These are phyloP conservation scores for Morpho achilles DNA, from an alignment of 2,888 invertebrate genomes.

Conservation along the genomic window DNA sequence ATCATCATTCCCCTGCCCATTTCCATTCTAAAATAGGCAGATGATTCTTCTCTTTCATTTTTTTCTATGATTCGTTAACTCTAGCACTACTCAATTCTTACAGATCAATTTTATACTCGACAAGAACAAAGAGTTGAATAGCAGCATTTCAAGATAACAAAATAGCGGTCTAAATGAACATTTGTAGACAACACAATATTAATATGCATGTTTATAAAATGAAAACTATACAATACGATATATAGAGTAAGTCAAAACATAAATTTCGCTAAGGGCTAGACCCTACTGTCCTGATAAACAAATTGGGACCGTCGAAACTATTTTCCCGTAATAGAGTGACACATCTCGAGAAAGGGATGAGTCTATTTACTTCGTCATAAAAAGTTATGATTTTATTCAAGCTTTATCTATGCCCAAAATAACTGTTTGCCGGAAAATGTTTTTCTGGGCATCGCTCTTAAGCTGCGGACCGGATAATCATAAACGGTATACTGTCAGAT, in stretches of 20 bases:
- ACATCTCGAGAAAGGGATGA: constrained; percentile 16
- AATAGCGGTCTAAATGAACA: too few relatives aligned
- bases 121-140: too few relatives aligned
- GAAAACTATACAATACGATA: not conserved
- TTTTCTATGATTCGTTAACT: too few relatives aligned
- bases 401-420: not conserved
- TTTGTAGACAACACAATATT: too few relatives aligned
- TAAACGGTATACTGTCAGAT: not conserved
- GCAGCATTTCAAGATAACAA: too few relatives aligned
- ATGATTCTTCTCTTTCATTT: too few relatives aligned
- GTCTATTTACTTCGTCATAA: constrained; percentile 16
- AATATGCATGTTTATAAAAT: too few relatives aligned
- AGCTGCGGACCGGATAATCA: not conserved
- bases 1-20: too few relatives aligned
- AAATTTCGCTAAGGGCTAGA: constrained; percentile 18
- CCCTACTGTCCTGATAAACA: constrained; percentile 18
- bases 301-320: constrained; percentile 16
- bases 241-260: not conserved
- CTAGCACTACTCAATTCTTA: too few relatives aligned
- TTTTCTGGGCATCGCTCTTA: not conserved
- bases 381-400: constrained; percentile 9
- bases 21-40: too few relatives aligned
- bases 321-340: constrained; percentile 20
- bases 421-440: not conserved
- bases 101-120: too few relatives aligned